Evolutionary conservation across 2,797 vertebrate species (phyloP).

Genomic region (Balearica regulorum): DNA sequence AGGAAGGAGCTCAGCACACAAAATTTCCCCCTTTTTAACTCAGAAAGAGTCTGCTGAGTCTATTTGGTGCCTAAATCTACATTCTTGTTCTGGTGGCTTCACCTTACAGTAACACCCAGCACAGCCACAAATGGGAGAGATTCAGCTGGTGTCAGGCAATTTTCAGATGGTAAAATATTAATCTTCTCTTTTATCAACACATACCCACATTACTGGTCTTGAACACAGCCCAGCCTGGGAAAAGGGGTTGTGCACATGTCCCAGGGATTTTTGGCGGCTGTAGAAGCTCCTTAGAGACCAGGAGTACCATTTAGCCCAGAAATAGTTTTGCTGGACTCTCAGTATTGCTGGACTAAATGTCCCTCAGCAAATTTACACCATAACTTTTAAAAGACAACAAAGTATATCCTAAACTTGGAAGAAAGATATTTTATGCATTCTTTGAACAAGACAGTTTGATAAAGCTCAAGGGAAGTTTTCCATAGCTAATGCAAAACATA

Average conservation of each 20-base stretch:
- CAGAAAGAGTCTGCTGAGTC: not conserved
- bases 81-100: not conserved
- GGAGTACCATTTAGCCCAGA: slow-evolving; percentile 38
- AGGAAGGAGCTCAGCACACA: not conserved
- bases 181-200: slow-evolving; percentile 45
- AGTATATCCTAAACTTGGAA: not conserved
- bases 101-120: not conserved
- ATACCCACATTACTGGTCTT: slow-evolving; percentile 3
- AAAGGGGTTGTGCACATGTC: slow-evolving; percentile 47
- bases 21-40: not conserved
- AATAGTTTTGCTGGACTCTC: slow-evolving; percentile 49
- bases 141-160: not conserved
- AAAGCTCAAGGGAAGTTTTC: slow-evolving; percentile 40
- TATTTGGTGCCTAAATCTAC: not conserved
- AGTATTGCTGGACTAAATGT: slow-evolving; percentile 7
- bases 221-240: slow-evolving; percentile 49
- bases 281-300: slow-evolving; percentile 49
- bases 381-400: slow-evolving; percentile 36
- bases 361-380: slow-evolving; percentile 31
- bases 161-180: slow-evolving; percentile 35
- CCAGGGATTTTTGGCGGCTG: slow-evolving; percentile 52
- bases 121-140: not conserved
- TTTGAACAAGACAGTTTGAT: not conserved
- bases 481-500: slow-evolving; percentile 26
- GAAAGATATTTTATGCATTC: not conserved